Base-by-base conservation (phyloP, 1,140 invertebrate species). In the Pararge aegeria region DNA sequence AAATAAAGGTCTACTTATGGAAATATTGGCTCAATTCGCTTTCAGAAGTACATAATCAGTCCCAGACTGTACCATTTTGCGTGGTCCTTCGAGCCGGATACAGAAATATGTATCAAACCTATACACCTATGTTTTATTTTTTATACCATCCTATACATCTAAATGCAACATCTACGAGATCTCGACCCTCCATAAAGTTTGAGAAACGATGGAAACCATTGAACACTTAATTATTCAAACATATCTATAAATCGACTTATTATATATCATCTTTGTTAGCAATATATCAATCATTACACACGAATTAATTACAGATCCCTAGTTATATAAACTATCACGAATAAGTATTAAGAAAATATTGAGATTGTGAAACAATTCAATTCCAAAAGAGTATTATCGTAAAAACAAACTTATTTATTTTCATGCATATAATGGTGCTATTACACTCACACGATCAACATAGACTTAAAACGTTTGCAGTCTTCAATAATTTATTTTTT, bases 281-380 rank as follows among this genome's bases (percentile, higher is more conserved):
- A 46, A n/a, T 46, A 59, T 59, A 20, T 44, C n/a, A 52, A 27
- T 53, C 51, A 46, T 48, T 12, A 52, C 16, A 51, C 24, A 40
- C 37, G 19, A 16, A 55, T 20, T 57, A 51, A 55, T 61, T 49
- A 66, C 54, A 61, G 40, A 60, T 55, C 29, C 52, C 38, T 53
- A 38, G 16, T 40, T 55, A 29, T 61, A 65, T 29, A 61, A 56
- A 61, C 49, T 21, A 56, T 61, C 42, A 61, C 30, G 27, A 57
- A 66, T 57, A 66, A 57, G 55, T 53, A 38, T 66, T 69, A 61
- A 70, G 61, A 70, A 70, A 70, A 70, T 70, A 70, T 70, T 46
- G 54, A 56, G 48, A 61, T 62, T 51, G 50, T 40, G 54, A 66
- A 70, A 60, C 50, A 54, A 68, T 44, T 70, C 68, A 70, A 70